Conservation (phyloP, 2,888 invertebrate species). For the Caenorhabditis drosophilae region DNA sequence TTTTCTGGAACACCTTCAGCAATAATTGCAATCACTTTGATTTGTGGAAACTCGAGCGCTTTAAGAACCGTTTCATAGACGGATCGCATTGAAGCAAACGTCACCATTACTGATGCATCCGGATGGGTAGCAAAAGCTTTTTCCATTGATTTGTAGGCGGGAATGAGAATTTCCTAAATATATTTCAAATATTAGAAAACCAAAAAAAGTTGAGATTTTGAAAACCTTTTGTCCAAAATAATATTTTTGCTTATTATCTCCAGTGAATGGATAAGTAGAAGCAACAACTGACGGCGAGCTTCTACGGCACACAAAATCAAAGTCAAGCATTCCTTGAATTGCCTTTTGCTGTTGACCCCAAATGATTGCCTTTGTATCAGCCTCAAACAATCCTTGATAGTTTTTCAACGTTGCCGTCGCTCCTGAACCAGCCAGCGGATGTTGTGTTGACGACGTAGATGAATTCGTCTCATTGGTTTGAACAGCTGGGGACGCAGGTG, state of each 20-base stretch:
- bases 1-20: slow-evolving; percentile 99
- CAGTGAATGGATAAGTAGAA: slow-evolving; percentile 94
- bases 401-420: neutral
- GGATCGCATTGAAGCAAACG: slow-evolving; percentile 94
- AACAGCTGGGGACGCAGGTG: slow-evolving; percentile 27
- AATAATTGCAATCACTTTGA: slow-evolving; percentile 91
- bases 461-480: too few species aligned
- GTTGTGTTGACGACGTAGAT: too few species aligned
- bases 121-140: slow-evolving; percentile 93
- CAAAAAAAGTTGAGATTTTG: too few species aligned
- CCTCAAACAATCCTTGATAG: slow-evolving; percentile 57
- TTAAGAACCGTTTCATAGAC: slow-evolving; percentile 96
- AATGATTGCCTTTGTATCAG: slow-evolving; percentile 78
- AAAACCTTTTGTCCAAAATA: slow-evolving; percentile 99
- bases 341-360: slow-evolving; percentile 99
- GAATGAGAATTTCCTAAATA: slow-evolving; percentile 67
- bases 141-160: slow-evolving; percentile 93
- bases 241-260: slow-evolving; percentile 97
- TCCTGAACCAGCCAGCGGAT: slow-evolving; percentile 9
- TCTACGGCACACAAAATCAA: slow-evolving; percentile 90
- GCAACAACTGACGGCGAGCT: slow-evolving; percentile 86
- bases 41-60: slow-evolving; percentile 85
- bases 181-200: too few species aligned
- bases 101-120: slow-evolving; percentile 90
- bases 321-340: slow-evolving; percentile 93